Percentiles rank a stretch among this genome's conserved stretches.
phyloP scores from a whole-genome alignment of 1,140 invertebrate species.

The Globodera rostochiensis region DNA sequence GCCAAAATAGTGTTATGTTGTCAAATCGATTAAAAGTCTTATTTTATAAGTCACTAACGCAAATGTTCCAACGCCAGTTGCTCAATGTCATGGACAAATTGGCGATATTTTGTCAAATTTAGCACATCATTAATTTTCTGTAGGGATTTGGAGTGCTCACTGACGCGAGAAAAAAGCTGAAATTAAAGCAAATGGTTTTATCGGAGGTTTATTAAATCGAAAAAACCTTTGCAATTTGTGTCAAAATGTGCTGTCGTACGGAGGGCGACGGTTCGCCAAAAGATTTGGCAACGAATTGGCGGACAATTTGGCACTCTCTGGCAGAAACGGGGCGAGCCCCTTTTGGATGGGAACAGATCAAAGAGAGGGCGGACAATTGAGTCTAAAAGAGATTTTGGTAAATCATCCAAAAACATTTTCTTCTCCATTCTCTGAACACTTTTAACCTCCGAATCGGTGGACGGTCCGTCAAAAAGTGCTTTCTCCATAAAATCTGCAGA shows the following conservation, averaged over 20 bases:
- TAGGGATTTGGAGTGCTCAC: constrained; percentile 14
- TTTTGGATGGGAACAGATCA: constrained; percentile 17
- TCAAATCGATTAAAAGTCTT: too few species aligned
- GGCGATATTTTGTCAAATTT: neutral
- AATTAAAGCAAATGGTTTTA: neutral
- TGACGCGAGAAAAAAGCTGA: constrained; percentile 20
- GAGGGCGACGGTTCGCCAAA: neutral
- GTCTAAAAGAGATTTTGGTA: neutral
- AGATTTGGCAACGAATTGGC: neutral
- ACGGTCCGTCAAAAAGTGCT: neutral
- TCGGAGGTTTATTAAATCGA: neutral
- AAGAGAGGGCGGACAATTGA: constrained; percentile 16
- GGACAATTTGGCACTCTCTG: neutral
- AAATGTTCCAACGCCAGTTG: constrained; percentile 10
- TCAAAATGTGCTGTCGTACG: constrained; percentile 6
- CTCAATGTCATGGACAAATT: neutral
- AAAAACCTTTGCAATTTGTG: constrained; percentile 16
- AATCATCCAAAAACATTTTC: neutral
- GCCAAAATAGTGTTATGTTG: too few species aligned
- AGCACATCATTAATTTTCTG: neutral
- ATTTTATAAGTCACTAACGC: neutral
- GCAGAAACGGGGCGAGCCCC: constrained; percentile 18
- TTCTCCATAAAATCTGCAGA: neutral
- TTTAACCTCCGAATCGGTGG: neutral
- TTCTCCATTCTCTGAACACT: neutral